Evolutionary conservation across 2,888 invertebrate genomes (phyloP).

Genomic region (Palloptera scutellata): DNA sequence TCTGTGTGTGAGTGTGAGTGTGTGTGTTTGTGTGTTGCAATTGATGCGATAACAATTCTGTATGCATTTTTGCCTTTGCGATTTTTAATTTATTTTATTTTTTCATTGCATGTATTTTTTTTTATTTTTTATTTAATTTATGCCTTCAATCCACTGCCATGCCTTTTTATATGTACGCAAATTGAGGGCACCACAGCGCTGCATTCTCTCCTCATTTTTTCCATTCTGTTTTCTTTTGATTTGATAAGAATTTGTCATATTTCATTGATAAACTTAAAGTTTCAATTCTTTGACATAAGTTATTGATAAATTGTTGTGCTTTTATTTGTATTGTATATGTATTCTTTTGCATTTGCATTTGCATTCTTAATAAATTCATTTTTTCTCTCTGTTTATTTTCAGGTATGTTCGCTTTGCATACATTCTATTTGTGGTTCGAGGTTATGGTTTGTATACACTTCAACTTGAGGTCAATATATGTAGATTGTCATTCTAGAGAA

Average conservation of each 20-base stretch:
- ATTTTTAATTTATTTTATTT: neutral
- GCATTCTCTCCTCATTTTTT: too few relatives aligned
- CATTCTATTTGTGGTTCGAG: too few relatives aligned
- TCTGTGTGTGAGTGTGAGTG: too few relatives aligned
- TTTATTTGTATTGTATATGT: neutral
- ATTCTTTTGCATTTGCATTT: slow-evolving; percentile 5
- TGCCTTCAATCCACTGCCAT: neutral
- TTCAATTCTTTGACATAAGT: neutral
- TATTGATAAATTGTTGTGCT: neutral
- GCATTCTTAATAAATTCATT: neutral
- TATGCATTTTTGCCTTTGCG: neutral
- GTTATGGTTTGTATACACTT: too few relatives aligned
- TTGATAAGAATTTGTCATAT: slow-evolving; percentile 14
- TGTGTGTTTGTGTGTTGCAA: neutral
- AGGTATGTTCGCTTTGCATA: slow-evolving; percentile 8
- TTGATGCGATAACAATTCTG: neutral
- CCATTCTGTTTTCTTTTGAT: neutral
- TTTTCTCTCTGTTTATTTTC: slow-evolving; percentile 8
- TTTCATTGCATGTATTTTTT: neutral
- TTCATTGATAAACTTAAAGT: neutral
- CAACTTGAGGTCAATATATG: too few relatives aligned
- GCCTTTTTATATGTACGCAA: neutral
- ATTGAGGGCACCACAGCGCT: neutral
- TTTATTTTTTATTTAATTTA: neutral
- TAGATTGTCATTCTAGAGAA: too few relatives aligned